phyloP scores from a whole-genome alignment of 2,888 invertebrate genomes.

The Archaeoteleia sp. region DNA sequence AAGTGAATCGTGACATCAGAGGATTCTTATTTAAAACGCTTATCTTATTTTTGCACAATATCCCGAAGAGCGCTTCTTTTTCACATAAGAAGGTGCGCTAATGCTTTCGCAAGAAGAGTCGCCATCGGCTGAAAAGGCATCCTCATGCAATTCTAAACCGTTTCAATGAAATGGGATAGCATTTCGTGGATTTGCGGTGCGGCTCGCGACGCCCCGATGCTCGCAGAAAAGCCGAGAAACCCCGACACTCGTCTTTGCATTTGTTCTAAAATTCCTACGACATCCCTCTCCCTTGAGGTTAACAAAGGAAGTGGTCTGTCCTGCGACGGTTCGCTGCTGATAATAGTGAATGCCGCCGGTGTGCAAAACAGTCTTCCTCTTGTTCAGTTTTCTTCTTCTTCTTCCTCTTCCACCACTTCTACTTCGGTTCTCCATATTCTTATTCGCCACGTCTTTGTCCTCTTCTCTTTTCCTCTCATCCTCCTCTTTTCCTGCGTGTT shows the following conservation, averaged over 20 bases:
- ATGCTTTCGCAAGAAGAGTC: conserved; percentile 42
- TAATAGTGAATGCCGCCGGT: conserved; percentile 54
- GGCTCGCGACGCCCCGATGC: conserved; percentile 38
- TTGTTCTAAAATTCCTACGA: conserved; percentile 69
- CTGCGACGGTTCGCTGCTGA: conserved; percentile 40
- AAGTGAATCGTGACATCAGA: not conserved
- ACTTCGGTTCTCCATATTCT: conserved; percentile 29
- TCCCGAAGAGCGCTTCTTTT: conserved; percentile 18
- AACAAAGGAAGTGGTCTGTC: conserved; percentile 63
- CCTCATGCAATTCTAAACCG: conserved; percentile 72
- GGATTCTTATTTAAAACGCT: conserved; percentile 24
- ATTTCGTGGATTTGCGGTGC: conserved; percentile 59
- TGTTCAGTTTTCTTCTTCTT: conserved; percentile 20
- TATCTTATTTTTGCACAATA: conserved; percentile 25
- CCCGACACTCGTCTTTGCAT: conserved; percentile 37
- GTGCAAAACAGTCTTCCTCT: conserved; percentile 55
- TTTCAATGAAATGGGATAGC: conserved; percentile 68
- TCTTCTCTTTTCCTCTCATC: conserved; percentile 17
- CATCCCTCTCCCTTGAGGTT: conserved; percentile 56
- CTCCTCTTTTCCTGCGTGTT: conserved; percentile 53
- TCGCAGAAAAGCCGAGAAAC: conserved; percentile 21
- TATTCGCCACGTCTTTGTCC: conserved; percentile 30
- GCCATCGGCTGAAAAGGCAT: conserved; percentile 22
- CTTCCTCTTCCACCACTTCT: conserved; percentile 26
- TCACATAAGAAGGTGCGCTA: conserved; percentile 18